phyloP scores from a whole-genome alignment of 2,113 vertebrate species.

The Peromyscus californicus region DNA sequence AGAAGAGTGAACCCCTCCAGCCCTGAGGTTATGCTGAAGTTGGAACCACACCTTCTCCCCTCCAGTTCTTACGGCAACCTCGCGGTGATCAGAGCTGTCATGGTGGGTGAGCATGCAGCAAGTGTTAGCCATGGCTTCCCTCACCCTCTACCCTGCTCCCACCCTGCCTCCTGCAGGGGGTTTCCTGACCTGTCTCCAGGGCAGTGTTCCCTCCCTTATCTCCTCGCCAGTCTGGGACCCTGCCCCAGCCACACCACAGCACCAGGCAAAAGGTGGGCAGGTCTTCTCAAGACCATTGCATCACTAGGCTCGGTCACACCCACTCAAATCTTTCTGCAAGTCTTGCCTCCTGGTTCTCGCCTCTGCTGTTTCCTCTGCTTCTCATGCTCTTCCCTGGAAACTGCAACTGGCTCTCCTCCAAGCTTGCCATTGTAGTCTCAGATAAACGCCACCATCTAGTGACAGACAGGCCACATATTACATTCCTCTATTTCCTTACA shows the following conservation, averaged over 20 bases:
- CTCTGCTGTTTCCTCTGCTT: neutral
- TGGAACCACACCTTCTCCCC: neutral
- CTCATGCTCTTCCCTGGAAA: neutral
- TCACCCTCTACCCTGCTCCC: too few relatives aligned
- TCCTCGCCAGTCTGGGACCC: neutral
- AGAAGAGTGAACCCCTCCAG: neutral
- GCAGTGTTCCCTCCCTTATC: neutral
- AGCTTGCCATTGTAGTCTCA: neutral
- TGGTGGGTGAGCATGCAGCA: too few relatives aligned
- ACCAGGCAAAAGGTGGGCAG: neutral
- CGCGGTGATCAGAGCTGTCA: accelerated
- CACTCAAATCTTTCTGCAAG: neutral
- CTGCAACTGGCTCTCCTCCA: neutral
- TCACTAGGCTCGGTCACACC: neutral
- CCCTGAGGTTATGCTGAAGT: too few relatives aligned
- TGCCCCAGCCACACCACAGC: neutral
- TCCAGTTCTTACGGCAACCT: neutral
- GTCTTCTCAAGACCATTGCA: neutral
- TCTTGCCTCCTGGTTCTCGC: neutral
- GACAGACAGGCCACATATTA: neutral
- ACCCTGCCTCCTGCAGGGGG: neutral
- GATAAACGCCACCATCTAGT: neutral
- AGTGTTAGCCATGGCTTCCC: neutral
- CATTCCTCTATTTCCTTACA: neutral
- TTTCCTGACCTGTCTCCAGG: neutral